Evolutionary conservation across 2,797 vertebrate genomes (phyloP).

Genomic region (Garrulus glandarius): DNA sequence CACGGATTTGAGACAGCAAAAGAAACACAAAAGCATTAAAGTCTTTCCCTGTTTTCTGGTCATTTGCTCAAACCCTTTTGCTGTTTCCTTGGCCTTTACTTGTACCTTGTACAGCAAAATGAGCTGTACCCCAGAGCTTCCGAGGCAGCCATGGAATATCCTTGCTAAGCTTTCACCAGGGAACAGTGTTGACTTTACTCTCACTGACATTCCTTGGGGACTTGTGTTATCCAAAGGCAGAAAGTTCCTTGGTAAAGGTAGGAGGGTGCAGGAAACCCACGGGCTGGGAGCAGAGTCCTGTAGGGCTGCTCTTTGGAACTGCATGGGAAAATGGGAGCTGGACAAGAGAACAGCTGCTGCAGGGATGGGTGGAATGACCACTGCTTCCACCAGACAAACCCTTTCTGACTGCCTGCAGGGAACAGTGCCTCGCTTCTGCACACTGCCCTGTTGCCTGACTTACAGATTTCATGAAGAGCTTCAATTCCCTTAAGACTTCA

Average conservation of each 20-base stretch:
- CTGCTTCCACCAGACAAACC: neutral
- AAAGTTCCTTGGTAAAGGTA: neutral
- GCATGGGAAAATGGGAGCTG: accelerated
- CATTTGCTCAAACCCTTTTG: neutral
- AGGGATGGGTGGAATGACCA: neutral
- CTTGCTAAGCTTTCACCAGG: neutral
- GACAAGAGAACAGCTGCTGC: neutral
- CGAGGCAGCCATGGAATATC: neutral
- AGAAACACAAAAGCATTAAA: neutral
- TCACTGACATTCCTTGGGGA: neutral
- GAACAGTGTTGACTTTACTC: neutral
- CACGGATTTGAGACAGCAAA: neutral
- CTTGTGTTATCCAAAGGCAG: neutral
- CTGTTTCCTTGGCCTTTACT: neutral
- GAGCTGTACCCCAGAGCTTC: neutral
- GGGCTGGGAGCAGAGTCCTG: accelerated
- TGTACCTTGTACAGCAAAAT: neutral
- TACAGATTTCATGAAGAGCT: neutral
- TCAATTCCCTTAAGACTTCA: neutral
- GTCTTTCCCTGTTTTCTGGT: neutral
- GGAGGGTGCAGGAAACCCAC: neutral
- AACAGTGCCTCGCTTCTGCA: neutral
- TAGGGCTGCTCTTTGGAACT: neutral
- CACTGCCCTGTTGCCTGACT: accelerated
- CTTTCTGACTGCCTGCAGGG: neutral